Evolutionary conservation across 2,113 vertebrate species (phyloP).

Genomic region (Corydoras sp.): DNA sequence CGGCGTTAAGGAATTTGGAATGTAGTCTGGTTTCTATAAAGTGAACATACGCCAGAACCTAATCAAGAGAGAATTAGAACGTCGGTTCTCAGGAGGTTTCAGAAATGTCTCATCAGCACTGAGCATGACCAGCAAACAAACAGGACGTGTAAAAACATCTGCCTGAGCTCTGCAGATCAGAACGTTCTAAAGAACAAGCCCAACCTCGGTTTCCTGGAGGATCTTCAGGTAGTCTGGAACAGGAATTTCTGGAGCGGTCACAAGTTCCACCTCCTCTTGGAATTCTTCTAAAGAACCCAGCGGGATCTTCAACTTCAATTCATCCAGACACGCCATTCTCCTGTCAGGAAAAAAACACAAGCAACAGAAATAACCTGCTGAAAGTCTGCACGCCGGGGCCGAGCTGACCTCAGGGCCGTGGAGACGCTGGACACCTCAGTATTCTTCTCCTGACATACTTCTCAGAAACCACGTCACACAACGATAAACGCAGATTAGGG

Average conservation of each 20-base stretch:
- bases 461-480: slow-evolving; percentile 7
- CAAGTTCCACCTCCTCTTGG: slow-evolving; percentile 40
- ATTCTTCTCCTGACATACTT: background rate
- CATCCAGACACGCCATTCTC: slow-evolving; percentile 71
- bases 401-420: no score
- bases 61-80: background rate
- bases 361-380: background rate
- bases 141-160: background rate
- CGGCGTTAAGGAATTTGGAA: no score
- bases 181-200: background rate
- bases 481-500: no score
- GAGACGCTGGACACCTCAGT: background rate
- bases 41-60: background rate
- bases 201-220: slow-evolving; percentile 80
- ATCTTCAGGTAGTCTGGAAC: slow-evolving; percentile 68
- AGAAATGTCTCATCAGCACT: background rate
- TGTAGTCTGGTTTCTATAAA: no score
- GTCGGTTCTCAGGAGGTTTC: background rate
- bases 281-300: slow-evolving; percentile 46
- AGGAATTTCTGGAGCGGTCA: slow-evolving; percentile 46
- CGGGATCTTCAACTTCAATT: slow-evolving; percentile 72
- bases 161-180: background rate
- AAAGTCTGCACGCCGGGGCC: no score
- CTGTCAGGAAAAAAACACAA: slow-evolving; percentile 15
- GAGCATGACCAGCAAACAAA: background rate